These are phyloP conservation scores for Dasyornis broadbenti DNA, from an alignment of 2,113 vertebrate species.

Conservation along the genomic window DNA sequence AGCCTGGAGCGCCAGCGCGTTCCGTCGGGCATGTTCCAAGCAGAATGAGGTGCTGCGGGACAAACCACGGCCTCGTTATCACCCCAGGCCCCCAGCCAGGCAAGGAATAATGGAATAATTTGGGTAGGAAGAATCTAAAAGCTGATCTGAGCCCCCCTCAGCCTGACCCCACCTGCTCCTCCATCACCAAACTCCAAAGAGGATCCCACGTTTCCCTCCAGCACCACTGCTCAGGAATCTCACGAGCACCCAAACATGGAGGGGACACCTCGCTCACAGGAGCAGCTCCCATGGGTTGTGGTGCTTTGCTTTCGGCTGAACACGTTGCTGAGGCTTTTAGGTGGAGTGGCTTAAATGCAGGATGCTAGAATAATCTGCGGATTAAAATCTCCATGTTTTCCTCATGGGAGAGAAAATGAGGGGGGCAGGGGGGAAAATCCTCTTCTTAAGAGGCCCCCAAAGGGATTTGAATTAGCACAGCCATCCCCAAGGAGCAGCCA, in stretches of 20 bases:
- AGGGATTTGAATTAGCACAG: not conserved
- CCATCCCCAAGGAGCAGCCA: not conserved
- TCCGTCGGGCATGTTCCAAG: conserved; percentile 87
- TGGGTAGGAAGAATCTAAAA: not conserved
- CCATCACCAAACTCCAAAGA: rapidly evolving
- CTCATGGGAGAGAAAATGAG: not conserved
- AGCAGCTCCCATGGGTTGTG: not conserved
- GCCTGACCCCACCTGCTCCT: not conserved
- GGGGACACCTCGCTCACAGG: not conserved
- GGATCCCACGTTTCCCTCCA: not conserved
- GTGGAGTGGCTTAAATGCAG: not conserved
- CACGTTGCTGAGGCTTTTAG: not conserved
- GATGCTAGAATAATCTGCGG: not conserved
- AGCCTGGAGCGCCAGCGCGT: conserved; percentile 84
- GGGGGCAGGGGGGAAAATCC: not conserved
- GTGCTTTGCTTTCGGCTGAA: not conserved
- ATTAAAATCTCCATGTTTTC: not conserved
- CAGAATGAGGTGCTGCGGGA: conserved; percentile 75
- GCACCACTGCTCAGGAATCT: not conserved
- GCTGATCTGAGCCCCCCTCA: too few species aligned
- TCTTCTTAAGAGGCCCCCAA: not conserved
- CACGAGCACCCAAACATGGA: rapidly evolving
- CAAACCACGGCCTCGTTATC: rapidly evolving
- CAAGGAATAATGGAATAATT: rapidly evolving
- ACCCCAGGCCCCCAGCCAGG: not conserved